These are phyloP conservation scores for Aeoliscus strigatus DNA, from an alignment of 2,797 vertebrate species.

Conservation along the genomic window DNA sequence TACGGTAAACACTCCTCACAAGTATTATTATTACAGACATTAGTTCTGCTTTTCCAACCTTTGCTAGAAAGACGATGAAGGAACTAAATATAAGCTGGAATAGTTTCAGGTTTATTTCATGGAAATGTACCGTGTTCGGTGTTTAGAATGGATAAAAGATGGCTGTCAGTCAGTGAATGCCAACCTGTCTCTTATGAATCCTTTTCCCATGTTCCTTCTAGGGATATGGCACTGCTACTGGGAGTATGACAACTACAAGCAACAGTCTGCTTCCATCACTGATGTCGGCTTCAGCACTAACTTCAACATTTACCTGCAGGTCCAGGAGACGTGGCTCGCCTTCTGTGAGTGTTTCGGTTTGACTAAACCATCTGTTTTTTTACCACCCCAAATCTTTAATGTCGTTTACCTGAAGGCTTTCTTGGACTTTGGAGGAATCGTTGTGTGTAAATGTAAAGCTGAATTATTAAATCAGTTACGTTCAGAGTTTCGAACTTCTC, in stretches of 20 bases:
- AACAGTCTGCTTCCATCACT: conserved; percentile 50
- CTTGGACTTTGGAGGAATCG: background rate
- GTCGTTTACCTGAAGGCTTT: background rate
- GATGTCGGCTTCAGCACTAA: conserved; percentile 80
- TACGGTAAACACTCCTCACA: conserved; percentile 73
- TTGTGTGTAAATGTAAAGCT: no score
- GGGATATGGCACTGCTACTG: conserved; percentile 87
- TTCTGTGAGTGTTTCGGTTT: conserved; percentile 73
- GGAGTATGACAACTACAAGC: conserved; percentile 73
- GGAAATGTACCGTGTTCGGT: no score
- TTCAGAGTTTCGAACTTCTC: background rate
- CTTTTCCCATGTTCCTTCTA: conserved; percentile 24
- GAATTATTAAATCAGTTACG: no score
- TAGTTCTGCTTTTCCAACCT: no score
- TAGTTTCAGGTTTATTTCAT: no score
- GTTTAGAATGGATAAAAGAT: no score
- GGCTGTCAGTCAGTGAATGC: background rate
- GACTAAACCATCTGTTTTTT: background rate
- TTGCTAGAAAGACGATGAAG: no score
- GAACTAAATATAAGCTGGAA: no score
- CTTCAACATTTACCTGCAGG: conserved; percentile 73
- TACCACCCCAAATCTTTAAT: background rate
- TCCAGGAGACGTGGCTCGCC: conserved; percentile 87
- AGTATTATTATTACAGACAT: no score
- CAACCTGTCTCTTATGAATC: background rate